Conservation (phyloP, 30 jellyfish, hydroid and myxozoan genomes). For the Hydra vulgaris region DNA sequence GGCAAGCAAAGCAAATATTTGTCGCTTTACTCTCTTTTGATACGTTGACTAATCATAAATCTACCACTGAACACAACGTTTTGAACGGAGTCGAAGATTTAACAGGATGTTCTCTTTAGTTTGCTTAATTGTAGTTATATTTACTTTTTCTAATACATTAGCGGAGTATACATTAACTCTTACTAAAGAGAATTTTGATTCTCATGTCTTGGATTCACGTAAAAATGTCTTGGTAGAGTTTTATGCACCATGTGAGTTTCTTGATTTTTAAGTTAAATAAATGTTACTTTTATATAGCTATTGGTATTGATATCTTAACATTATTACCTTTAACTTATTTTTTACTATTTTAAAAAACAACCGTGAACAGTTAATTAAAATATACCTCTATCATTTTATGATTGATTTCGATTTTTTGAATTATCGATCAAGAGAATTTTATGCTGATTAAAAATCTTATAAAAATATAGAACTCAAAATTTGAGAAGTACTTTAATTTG, state of each 20-base stretch:
- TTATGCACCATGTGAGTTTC: slow-evolving; percentile 92
- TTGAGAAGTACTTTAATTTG: too few species aligned
- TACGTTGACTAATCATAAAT: not conserved
- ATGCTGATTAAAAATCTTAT: too few species aligned
- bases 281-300: too few species aligned
- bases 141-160: not conserved
- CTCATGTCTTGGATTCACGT: slow-evolving; percentile 58
- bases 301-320: too few species aligned
- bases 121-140: not conserved
- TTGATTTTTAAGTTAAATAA: not conserved
- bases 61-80: not conserved
- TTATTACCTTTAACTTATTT: too few species aligned
- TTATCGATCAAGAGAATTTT: too few species aligned
- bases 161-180: slow-evolving; percentile 26
- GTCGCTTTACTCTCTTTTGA: not conserved
- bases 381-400: too few species aligned
- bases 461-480: too few species aligned
- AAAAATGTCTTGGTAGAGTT: slow-evolving; percentile 89
- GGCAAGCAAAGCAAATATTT: not conserved
- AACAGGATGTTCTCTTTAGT: not conserved
- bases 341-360: too few species aligned
- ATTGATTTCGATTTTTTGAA: too few species aligned
- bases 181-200: slow-evolving; percentile 60
- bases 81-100: not conserved
- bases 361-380: too few species aligned